These are phyloP conservation scores for Mactromeris polynyma DNA, from an alignment of 2,888 invertebrate species.

Conservation along the genomic window DNA sequence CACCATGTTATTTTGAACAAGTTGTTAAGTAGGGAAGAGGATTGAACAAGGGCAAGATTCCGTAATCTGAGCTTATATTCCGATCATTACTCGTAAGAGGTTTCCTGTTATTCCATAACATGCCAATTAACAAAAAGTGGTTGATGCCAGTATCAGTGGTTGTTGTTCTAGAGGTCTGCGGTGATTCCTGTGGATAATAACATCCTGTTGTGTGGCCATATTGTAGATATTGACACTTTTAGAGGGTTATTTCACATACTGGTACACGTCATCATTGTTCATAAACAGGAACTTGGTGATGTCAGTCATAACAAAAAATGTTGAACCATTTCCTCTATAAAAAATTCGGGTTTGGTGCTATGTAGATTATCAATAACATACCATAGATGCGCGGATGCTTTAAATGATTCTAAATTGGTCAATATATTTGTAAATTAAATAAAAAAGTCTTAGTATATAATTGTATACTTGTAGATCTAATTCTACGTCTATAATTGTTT, in stretches of 20 bases:
- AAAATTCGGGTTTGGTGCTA: neutral
- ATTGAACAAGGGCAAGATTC: conserved; percentile 21
- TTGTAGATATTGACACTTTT: neutral
- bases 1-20: conserved; percentile 1
- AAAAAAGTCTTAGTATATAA: no score
- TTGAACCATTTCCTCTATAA: neutral
- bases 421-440: no score
- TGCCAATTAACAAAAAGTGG: conserved; percentile 48
- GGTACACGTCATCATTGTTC: neutral
- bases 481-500: no score
- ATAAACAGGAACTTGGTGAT: neutral
- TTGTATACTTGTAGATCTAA: no score
- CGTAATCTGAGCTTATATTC: conserved; percentile 40
- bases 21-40: conserved; percentile 6
- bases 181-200: neutral
- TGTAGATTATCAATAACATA: neutral
- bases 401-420: no score
- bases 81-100: conserved; percentile 39
- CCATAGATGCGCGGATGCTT: no score
- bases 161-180: conserved; percentile 17
- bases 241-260: neutral
- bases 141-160: neutral
- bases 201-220: conserved; percentile 3
- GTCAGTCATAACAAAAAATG: neutral
- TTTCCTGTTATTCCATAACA: conserved; percentile 58